These are phyloP conservation scores for Adelphocoris suturalis DNA, from an alignment of 2,888 invertebrate genomes.

Conservation along the genomic window DNA sequence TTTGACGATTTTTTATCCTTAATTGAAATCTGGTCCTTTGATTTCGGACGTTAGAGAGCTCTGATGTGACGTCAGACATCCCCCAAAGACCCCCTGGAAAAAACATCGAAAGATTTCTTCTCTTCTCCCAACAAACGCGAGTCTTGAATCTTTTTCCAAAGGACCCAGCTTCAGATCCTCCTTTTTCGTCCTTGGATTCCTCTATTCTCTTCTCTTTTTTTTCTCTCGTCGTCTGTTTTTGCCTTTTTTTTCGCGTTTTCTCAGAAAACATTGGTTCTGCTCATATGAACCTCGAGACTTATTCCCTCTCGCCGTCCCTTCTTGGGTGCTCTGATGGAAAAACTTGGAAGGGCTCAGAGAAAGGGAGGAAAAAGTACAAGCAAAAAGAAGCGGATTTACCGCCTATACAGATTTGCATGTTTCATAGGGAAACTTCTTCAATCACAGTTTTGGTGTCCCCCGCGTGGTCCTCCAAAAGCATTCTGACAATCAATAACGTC, in stretches of 20 bases:
- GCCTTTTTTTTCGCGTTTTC: not conserved
- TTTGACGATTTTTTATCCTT: too few species aligned
- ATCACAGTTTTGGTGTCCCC: not conserved
- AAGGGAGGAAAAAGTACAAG: not conserved
- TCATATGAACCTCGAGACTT: constrained; percentile 24
- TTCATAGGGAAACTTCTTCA: constrained; percentile 31
- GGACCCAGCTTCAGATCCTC: too few species aligned
- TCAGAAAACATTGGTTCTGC: constrained; percentile 5
- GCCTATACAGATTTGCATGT: constrained; percentile 26
- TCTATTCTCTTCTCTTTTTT: not conserved
- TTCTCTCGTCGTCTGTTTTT: not conserved
- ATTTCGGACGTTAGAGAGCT: constrained; percentile 8
- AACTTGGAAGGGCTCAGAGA: not conserved
- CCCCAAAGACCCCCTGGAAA: not conserved
- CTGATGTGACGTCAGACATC: too few species aligned
- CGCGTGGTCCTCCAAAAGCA: not conserved
- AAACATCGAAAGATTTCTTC: not conserved
- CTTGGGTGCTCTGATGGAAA: constrained; percentile 5
- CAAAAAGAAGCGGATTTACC: constrained; percentile 3
- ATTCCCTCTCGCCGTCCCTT: not conserved
- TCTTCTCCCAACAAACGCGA: constrained; percentile 7
- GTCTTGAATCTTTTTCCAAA: constrained; percentile 9
- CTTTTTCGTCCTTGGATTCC: not conserved
- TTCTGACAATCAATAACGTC: constrained; percentile 24
- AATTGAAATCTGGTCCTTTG: too few species aligned